Conservation (phyloP, 2,113 vertebrate genomes). For the Alaudala cheleensis region DNA sequence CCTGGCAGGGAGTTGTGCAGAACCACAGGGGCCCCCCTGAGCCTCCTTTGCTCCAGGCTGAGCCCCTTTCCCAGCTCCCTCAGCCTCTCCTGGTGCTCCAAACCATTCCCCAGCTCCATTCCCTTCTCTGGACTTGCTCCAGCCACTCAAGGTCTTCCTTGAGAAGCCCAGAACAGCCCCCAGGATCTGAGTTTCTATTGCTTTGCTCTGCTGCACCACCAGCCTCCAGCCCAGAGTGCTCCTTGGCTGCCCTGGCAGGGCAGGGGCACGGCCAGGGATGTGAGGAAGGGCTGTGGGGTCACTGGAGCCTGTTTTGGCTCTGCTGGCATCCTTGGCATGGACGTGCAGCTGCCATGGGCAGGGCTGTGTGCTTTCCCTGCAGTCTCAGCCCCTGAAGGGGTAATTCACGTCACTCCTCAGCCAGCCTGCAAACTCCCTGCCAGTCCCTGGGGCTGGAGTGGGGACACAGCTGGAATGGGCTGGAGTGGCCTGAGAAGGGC, state of each 20-base stretch:
- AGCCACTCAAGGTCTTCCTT: fast-evolving
- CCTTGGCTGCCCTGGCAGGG: not conserved
- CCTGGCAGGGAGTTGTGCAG: not conserved
- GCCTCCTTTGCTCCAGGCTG: not conserved
- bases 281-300: not conserved
- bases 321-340: not conserved
- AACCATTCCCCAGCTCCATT: fast-evolving
- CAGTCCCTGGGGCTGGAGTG: not conserved
- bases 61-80: not conserved
- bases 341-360: not conserved
- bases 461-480: not conserved
- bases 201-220: not conserved
- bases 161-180: not conserved
- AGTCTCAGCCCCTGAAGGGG: not conserved
- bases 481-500: not conserved
- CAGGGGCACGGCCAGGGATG: fast-evolving
- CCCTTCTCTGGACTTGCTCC: fast-evolving
- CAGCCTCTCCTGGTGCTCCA: fast-evolving
- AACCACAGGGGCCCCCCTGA: not conserved
- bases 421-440: not conserved
- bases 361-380: not conserved
- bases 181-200: not conserved
- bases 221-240: not conserved
- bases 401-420: not conserved
- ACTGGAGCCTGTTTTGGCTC: not conserved